Percentiles rank a stretch among this genome's conserved stretches.
phyloP scores from a whole-genome alignment of 2,113 vertebrate species.

The Microtus oregoni region DNA sequence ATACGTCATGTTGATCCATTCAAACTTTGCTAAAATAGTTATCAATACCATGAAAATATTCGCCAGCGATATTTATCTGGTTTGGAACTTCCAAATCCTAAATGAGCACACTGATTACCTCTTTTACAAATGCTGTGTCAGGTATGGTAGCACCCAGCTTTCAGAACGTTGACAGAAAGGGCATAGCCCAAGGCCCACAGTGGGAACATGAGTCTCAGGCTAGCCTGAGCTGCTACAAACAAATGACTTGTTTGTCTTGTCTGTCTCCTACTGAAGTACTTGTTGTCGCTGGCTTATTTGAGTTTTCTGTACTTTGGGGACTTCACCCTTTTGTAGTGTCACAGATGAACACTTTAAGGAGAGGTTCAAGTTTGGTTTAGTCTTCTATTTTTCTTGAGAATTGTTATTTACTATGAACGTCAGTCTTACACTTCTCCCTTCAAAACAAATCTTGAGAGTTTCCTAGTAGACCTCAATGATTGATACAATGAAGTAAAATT shows the following conservation, averaged over 20 bases:
- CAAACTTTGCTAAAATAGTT: not conserved
- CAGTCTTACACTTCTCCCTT: not conserved
- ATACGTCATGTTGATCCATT: not conserved
- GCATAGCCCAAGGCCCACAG: not conserved
- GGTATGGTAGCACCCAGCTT: not conserved
- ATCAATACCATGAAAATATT: slow-evolving; percentile 23
- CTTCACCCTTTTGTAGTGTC: not conserved
- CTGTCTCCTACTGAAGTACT: not conserved
- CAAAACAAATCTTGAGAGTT: slow-evolving; percentile 42
- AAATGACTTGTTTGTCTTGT: not conserved
- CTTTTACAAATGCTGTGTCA: too few relatives aligned
- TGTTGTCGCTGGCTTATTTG: not conserved
- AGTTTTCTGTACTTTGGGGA: not conserved
- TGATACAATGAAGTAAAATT: not conserved
- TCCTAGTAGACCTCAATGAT: slow-evolving; percentile 7
- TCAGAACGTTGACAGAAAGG: not conserved
- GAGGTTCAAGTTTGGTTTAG: slow-evolving; percentile 5
- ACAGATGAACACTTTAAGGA: not conserved
- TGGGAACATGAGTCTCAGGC: not conserved
- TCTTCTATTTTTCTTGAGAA: not conserved
- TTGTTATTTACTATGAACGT: slow-evolving; percentile 20
- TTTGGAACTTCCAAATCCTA: not conserved
- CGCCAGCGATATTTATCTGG: not conserved
- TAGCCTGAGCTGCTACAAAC: not conserved
- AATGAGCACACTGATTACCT: not conserved